A percentile compares a stretch with the other conserved stretches of the same genome.
Conservation (phyloP, 2,113 vertebrate species). For the Falco punctatus region DNA sequence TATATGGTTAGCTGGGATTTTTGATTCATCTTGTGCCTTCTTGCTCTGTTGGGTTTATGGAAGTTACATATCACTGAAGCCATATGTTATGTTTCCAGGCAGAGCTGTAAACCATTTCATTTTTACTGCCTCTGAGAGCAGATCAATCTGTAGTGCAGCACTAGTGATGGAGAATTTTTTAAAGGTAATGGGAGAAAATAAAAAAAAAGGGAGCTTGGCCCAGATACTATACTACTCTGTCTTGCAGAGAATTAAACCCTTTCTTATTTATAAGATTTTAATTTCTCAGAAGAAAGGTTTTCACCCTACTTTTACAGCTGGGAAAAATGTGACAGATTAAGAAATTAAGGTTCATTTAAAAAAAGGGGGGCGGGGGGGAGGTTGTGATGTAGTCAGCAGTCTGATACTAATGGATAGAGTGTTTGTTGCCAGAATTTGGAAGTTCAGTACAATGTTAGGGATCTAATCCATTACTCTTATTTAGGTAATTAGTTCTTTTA, state of each 20-base stretch:
- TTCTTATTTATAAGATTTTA: conserved; percentile 20
- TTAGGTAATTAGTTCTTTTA: conserved; percentile 48
- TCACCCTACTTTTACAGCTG: neutral
- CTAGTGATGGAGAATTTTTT: conserved; percentile 16
- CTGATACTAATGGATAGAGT: conserved; percentile 26
- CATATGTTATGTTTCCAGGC: conserved; percentile 42
- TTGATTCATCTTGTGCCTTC: conserved; percentile 1
- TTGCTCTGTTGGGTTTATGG: conserved; percentile 44
- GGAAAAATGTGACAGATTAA: neutral
- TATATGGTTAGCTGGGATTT: neutral
- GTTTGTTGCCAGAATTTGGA: conserved; percentile 26
- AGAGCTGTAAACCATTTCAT: conserved; percentile 47
- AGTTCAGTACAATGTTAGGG: conserved; percentile 34
- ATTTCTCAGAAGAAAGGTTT: conserved; percentile 32
- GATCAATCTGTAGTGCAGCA: conserved; percentile 8
- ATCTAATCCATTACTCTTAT: conserved; percentile 47
- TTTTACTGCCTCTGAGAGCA: conserved; percentile 41
- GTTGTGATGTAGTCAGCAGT: conserved; percentile 19
- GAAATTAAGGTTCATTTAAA: neutral
- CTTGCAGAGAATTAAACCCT: conserved; percentile 4
- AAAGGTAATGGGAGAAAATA: conserved; percentile 18
- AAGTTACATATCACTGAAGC: conserved; percentile 17
- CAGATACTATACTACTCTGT: neutral
- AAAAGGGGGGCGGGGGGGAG: neutral
- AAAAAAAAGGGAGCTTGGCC: conserved; percentile 17